Base-by-base conservation (phyloP, 2,888 invertebrate genomes). In the Belgica antarctica region DNA sequence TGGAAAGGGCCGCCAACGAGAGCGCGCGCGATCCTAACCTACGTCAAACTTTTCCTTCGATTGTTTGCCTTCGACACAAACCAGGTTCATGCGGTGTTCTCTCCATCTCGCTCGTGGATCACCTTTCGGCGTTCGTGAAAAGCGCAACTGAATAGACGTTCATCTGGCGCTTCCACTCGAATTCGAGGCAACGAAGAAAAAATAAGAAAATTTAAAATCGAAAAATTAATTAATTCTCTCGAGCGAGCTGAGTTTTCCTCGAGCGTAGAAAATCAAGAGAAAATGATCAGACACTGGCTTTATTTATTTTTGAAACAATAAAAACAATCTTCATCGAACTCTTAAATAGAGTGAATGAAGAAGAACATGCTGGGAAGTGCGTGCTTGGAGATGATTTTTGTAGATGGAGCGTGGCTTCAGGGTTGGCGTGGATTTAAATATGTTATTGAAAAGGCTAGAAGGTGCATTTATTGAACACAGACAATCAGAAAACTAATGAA, bases 141-240 rank as follows among this genome's bases (percentile, higher is more conserved):
- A 17, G 22, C 34, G 12, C 17, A 19, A 3, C 8, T 59, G 59
- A 27, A 28, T 65, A 47, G 41, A 1, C 63, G 47, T 46, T 46
- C 46, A 46, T 52, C 52, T 52, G 52, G 27, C 41, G 36, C 27
- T 22, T 62, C 25, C 59, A 12, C 27, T 27, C 25, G 59, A 59
- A 59, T 3, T 12, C 19, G 19, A 46, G 2, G 15, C 46, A 12
- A 27, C 17, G 7, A 28, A 41, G 63, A 24, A 12, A 63, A 63
- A 24, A 41, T n/a, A n/a, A n/a, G n/a, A n/a, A n/a, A n/a, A n/a
- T n/a, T n/a, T n/a, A n/a, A n/a, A 22, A 65, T 17, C 17, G 36
- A 65, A 47, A 65, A 65, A 22, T 63, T 63, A 65, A 65, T 65
- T 65, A 65, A 65, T 46, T 46, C 65, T 65, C 65, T 65, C 65